Base-by-base conservation (phyloP, 1,140 invertebrate genomes). In the Lasioglossum baleicum region DNA sequence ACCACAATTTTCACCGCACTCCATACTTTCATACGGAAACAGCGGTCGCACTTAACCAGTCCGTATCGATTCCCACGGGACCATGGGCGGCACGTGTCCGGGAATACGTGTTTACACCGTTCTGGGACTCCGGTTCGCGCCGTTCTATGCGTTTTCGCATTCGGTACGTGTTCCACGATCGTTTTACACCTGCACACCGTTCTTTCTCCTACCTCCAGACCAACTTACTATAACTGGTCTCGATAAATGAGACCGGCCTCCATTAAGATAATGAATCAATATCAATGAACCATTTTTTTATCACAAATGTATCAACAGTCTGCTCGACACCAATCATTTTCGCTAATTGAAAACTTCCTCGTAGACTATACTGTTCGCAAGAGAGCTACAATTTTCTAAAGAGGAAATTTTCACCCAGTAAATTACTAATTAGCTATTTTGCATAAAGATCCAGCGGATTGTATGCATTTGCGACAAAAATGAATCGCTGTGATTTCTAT, bases 101-200 rank as follows among this genome's bases (percentile, higher is more conserved):
- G 31, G 56, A 75, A 60, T 72, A 64, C 76, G n/a, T 75, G 82
- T 84, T 84, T 80, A 84, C 82, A 81, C 17, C 67, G 78, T 31
- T 0, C 60, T 48, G 42, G 71, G 51, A 70, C 56, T 73, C 80
- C 80, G 71, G 20, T 67, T 61, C 63, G 35, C 48, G 26, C 56
- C 35, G 3, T 11, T 63, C n/a, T 15, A 26, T 0, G 8, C 22
- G 40, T 22, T 56, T 81, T n/a, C 48, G 44, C 48, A 61, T 68
- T 69, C 60, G 51, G 56, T n/a, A 53, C 40, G 60, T 44, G 44
- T 42, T 13, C 8, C 6, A 13, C 42, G 26, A 78, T 72, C 75
- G 63, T 2, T 78, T 78, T 56, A 65, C 76, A 65, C 69, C 44
- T 73, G 68, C 17, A 15, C 26, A 4, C 15, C 35, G 11, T 20